phyloP scores from a whole-genome alignment of 1,140 invertebrate genomes.

The Hyles euphorbiae region DNA sequence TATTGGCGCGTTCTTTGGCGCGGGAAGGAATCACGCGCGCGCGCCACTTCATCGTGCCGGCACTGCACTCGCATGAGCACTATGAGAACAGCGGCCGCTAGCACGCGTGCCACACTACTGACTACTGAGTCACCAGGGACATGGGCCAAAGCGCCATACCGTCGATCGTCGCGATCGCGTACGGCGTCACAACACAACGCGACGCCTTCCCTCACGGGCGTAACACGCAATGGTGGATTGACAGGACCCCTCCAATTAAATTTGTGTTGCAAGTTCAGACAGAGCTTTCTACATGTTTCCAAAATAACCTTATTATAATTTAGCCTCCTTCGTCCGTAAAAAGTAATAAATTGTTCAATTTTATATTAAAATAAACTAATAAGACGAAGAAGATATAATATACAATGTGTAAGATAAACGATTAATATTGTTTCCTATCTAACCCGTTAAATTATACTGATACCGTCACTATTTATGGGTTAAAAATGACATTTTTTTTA shows the following conservation, averaged over 20 bases:
- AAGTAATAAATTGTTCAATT: no score
- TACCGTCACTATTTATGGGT: no score
- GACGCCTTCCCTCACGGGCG: constrained; percentile 38
- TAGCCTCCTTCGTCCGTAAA: neutral
- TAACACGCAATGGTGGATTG: constrained; percentile 40
- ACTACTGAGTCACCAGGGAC: constrained; percentile 42
- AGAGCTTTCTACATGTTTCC: constrained; percentile 14
- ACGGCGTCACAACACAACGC: constrained; percentile 31
- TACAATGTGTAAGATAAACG: no score
- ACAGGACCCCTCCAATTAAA: constrained; percentile 17
- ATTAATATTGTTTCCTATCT: no score
- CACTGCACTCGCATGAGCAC: constrained; percentile 41
- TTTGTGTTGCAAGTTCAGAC: constrained; percentile 30
- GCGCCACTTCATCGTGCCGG: constrained; percentile 57
- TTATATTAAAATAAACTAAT: no score
- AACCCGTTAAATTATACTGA: no score
- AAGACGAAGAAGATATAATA: no score
- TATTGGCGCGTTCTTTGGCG: constrained; percentile 85
- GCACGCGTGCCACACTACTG: constrained; percentile 38
- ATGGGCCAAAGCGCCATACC: constrained; percentile 29
- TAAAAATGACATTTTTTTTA: no score
- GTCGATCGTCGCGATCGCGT: constrained; percentile 24
- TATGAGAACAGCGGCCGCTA: constrained; percentile 23
- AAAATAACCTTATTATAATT: neutral
- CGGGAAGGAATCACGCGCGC: constrained; percentile 59